These are phyloP conservation scores for Laticauda colubrina DNA, from an alignment of 2,113 vertebrate genomes.

Conservation along the genomic window DNA sequence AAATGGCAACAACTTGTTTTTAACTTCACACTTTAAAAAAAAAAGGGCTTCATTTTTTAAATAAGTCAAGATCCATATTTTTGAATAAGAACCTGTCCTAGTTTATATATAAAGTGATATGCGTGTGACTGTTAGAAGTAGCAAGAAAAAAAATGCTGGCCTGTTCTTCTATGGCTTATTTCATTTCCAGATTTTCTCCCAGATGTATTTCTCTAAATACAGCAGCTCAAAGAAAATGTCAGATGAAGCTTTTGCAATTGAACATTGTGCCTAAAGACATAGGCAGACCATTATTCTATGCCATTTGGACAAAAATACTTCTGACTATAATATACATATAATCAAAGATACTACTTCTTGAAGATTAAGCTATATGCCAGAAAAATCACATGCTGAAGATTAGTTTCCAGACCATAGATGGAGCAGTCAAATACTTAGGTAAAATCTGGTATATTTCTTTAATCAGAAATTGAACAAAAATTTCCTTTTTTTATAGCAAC, in stretches of 20 bases:
- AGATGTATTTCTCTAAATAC: neutral
- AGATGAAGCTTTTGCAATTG: neutral
- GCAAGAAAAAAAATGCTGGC: neutral
- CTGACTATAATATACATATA: neutral
- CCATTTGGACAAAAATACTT: neutral
- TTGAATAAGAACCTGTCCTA: neutral
- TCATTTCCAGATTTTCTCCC: neutral
- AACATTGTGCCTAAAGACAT: neutral
- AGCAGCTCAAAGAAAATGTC: neutral
- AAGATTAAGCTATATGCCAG: neutral
- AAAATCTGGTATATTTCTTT: accelerated
- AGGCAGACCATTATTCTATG: neutral
- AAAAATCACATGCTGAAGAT: neutral
- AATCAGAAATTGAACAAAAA: slow-evolving; percentile 10
- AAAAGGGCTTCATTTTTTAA: neutral
- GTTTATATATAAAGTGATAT: neutral
- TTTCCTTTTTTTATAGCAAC: neutral
- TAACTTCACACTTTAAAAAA: neutral
- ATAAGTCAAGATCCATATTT: neutral
- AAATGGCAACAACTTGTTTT: neutral
- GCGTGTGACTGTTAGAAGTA: neutral
- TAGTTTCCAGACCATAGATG: neutral
- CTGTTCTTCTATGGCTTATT: neutral
- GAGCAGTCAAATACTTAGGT: slow-evolving; percentile 12
- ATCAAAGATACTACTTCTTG: neutral